These are phyloP conservation scores for Pseudachorutes palmiensis DNA, from an alignment of 1,140 invertebrate genomes.

Conservation along the genomic window DNA sequence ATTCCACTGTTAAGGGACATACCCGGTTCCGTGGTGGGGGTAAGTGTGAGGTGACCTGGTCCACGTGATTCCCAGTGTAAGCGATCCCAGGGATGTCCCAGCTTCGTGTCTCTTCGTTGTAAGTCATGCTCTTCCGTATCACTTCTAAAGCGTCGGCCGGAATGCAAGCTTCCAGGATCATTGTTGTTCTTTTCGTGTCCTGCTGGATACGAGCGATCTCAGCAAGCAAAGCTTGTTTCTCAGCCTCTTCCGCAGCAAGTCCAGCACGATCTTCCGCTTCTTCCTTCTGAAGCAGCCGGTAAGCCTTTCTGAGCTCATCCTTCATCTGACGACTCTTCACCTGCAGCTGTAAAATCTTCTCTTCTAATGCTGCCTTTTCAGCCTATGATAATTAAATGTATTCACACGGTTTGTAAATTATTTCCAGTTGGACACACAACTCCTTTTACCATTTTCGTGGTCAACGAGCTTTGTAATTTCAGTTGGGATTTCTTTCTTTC, in stretches of 20 bases:
- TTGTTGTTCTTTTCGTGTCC: conserved; percentile 83
- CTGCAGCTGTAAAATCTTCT: conserved; percentile 86
- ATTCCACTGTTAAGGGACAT: not conserved
- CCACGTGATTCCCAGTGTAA: conserved; percentile 98
- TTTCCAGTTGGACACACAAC: not conserved
- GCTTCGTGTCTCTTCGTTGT: conserved; percentile 84
- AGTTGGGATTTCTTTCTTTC: conserved; percentile 71
- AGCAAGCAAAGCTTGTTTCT: conserved; percentile 91
- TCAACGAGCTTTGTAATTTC: conserved; percentile 66
- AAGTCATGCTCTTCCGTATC: conserved; percentile 25
- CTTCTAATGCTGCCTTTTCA: conserved; percentile 90
- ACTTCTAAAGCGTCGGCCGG: conserved; percentile 73
- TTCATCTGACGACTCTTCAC: conserved; percentile 88
- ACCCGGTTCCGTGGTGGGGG: not conserved
- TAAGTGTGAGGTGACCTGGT: conserved; percentile 38
- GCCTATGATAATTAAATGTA: conserved; percentile 47
- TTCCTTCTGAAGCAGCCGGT: conserved; percentile 66
- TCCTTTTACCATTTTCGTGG: conserved; percentile 64
- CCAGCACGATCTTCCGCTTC: conserved; percentile 82
- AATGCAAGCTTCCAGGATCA: conserved; percentile 77
- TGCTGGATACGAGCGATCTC: conserved; percentile 78
- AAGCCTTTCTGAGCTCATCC: conserved; percentile 85
- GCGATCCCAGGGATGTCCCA: conserved; percentile 97
- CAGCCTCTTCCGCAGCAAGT: conserved; percentile 86
- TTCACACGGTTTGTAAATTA: not conserved